A percentile compares a stretch with the other conserved stretches of the same genome.
Conservation (phyloP, 2,888 invertebrate species). For the Buathra laborator region DNA sequence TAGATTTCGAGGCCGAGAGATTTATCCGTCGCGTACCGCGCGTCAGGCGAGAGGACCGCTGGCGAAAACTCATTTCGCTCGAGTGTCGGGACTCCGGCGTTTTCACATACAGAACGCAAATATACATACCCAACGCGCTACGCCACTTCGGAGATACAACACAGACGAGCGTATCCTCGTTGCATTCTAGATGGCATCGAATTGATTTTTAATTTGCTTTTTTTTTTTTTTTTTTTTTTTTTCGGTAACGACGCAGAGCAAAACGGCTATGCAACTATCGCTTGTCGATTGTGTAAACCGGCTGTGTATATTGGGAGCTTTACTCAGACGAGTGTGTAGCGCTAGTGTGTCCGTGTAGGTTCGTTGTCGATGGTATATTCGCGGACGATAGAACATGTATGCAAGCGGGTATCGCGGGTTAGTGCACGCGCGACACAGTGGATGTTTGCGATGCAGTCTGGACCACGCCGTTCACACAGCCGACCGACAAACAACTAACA, state of each 20-base stretch:
- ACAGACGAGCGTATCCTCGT: slow-evolving; percentile 22
- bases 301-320: slow-evolving; percentile 59
- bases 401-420: slow-evolving; percentile 33
- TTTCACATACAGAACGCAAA: slow-evolving; percentile 2
- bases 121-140: background rate
- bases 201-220: slow-evolving; percentile 81
- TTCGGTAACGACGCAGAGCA: slow-evolving; percentile 1
- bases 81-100: slow-evolving; percentile 16
- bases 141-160: slow-evolving; percentile 10
- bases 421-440: slow-evolving; percentile 36
- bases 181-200: slow-evolving; percentile 68
- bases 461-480: slow-evolving; percentile 58
- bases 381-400: slow-evolving; percentile 25
- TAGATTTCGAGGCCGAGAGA: slow-evolving; percentile 16
- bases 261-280: background rate
- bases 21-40: slow-evolving; percentile 18
- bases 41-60: background rate
- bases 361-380: slow-evolving; percentile 45
- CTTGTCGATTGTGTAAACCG: slow-evolving; percentile 50
- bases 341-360: slow-evolving; percentile 51
- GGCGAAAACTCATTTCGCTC: slow-evolving; percentile 49
- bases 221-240: background rate
- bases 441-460: slow-evolving; percentile 69
- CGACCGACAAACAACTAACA: slow-evolving; percentile 67
- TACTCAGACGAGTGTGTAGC: slow-evolving; percentile 69